phyloP scores from a whole-genome alignment of 1,140 invertebrate genomes.

The Dendroctonus valens region DNA sequence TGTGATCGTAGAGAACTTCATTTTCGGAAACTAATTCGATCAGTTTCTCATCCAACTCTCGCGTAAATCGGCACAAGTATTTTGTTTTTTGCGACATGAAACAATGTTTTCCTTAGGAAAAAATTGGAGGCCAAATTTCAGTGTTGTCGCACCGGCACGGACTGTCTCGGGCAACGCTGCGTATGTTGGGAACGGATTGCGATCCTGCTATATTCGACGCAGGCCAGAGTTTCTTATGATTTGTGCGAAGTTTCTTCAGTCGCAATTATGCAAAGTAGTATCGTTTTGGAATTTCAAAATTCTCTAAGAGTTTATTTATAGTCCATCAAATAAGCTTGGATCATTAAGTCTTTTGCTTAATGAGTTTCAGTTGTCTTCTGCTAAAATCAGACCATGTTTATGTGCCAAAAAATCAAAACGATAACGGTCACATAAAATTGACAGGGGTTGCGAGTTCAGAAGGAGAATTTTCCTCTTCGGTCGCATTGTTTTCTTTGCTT shows the following conservation, averaged over 20 bases:
- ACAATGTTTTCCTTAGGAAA: constrained; percentile 1
- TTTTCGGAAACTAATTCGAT: constrained; percentile 31
- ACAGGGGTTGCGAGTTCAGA: too few relatives aligned
- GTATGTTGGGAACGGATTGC: constrained; percentile 26
- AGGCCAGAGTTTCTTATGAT: constrained; percentile 12
- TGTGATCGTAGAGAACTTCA: constrained; percentile 27
- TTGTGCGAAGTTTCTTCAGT: neutral
- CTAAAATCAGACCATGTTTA: neutral
- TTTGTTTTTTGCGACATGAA: constrained; percentile 44
- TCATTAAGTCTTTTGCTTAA: too few relatives aligned
- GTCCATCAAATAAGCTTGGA: neutral
- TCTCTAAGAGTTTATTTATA: neutral
- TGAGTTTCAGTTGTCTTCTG: too few relatives aligned
- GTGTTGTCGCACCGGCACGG: constrained; percentile 13
- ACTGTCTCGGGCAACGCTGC: constrained; percentile 32
- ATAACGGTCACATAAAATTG: too few relatives aligned
- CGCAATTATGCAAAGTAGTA: neutral
- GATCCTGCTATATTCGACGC: constrained; percentile 5
- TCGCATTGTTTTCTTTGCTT: too few relatives aligned
- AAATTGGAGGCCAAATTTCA: constrained; percentile 4
- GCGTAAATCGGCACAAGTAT: constrained; percentile 30
- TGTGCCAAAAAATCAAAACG: too few relatives aligned
- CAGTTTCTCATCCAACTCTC: constrained; percentile 33
- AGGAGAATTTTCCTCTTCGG: too few relatives aligned
- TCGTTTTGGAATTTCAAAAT: neutral